Evolutionary conservation across 2,888 invertebrate species (phyloP), one percentile per base, ranked within the genome.

Genomic region (Hyalella azteca): DNA sequence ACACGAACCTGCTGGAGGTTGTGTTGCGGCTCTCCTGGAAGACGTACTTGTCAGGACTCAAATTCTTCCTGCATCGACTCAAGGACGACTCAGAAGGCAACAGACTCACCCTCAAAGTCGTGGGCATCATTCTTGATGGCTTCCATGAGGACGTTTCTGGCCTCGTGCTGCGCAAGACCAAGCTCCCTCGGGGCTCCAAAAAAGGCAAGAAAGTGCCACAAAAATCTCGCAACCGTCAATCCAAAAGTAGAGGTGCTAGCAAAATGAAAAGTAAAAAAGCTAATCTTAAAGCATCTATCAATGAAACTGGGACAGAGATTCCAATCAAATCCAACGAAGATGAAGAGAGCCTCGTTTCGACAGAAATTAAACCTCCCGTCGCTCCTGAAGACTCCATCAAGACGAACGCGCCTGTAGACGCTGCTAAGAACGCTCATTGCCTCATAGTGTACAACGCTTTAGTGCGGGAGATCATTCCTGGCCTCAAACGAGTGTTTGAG

Each of bases 1-100:
- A 96, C 82, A 94, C 95, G 66, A 82, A 79, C 80, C 89, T 97
- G 9, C 93, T 93, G 0, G 91, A 91, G 0, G 91, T 94, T 78
- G 94, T 95, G 86, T 90, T 90, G 85, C 88, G 94, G 75, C 89
- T 97, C 48, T 94, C 96, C 0, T 98, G 98, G 98, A 92, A 93
- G 86, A 93, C 94, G 81, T 98, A 98, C 86, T 93, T 95, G 86
- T 91, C 92, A 0, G 90, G 96, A 48, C 89, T 98, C 3, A 93
- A 93, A 85, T 91, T 92, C 86, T 97, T 96, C 88, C 89, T 98
- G 48, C 90, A 91, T 79, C 92, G 93, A 88, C 90, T 98, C 87
- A 90, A 93, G 0, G 90, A 90, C 76, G 91, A 92, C 11, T 88
- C 91, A 0, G 93, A 94, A 49, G 92, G 92, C 87, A 96, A 96